Percentiles rank a stretch among this genome's conserved stretches.
phyloP scores from a whole-genome alignment of 2,113 vertebrate species.

The Carettochelys insculpta region DNA sequence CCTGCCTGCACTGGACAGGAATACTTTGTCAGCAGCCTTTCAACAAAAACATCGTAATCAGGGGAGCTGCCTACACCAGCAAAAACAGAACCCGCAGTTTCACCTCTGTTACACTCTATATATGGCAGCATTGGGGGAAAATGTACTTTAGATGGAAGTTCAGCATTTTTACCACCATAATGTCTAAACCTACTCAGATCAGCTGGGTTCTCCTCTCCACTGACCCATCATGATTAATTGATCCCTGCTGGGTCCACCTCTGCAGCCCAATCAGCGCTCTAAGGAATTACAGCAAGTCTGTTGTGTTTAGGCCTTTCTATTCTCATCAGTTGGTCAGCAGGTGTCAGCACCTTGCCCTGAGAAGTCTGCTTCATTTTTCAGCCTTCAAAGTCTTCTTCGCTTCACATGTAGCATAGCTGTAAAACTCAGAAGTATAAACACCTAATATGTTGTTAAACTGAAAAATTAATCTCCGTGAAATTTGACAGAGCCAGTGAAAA shows the following conservation, averaged over 20 bases:
- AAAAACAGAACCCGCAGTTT: not conserved
- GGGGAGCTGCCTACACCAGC: not conserved
- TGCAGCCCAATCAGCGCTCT: not conserved
- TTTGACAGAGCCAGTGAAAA: constrained; percentile 23
- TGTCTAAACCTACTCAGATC: not conserved
- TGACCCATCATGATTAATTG: accelerated
- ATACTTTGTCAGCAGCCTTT: constrained; percentile 49
- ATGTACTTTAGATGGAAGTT: not conserved
- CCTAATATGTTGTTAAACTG: constrained; percentile 38
- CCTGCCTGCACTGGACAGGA: not conserved
- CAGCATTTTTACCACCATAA: not conserved
- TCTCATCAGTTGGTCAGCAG: not conserved
- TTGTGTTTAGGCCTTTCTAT: not conserved
- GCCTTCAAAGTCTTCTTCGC: not conserved
- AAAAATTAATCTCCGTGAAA: constrained; percentile 36
- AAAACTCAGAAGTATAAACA: not conserved
- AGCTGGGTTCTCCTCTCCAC: accelerated
- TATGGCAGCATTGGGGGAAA: not conserved
- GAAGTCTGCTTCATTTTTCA: not conserved
- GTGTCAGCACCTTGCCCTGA: not conserved
- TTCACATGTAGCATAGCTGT: not conserved
- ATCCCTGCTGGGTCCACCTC: not conserved
- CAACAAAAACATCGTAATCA: not conserved
- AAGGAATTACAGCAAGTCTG: accelerated
- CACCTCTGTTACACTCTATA: not conserved